Base-by-base conservation (phyloP, 2,113 vertebrate species). In the Anolis carolinensis region DNA sequence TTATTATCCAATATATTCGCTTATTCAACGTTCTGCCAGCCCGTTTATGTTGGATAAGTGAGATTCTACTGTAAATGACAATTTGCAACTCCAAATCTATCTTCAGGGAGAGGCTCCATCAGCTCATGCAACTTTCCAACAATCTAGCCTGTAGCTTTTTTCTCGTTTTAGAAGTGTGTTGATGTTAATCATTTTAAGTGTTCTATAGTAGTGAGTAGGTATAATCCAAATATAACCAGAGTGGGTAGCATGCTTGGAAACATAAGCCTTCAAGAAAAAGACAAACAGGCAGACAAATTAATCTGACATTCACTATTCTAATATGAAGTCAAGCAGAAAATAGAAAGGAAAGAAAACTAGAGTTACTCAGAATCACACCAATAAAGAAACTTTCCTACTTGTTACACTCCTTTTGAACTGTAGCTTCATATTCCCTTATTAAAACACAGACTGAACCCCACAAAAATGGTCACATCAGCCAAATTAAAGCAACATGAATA, bases 181-280 rank as follows among this genome's bases (percentile, higher is more conserved):
- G 67, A 21, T 23, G 5, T 39, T 52, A 71, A 52, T 71, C 52
- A 48, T 52, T 81, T 70, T 82, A 71, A 32, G 52, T 52, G 32
- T 13, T 52, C 67, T 82, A 16, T 70, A 82, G 48, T 25, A 34
- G 30, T 82, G 44, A 10, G 18, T 59, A 52, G n/a, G 48, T 23
- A 30, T 68, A n/a, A 82, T 82, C 63, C 63, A 68, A 81, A n/a
- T 68, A 23, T 81, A 81, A 68, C 39, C 68, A 68, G 75, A n/a
- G 27, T 2, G 32, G 34, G 7, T 39, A 23, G 62, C 2, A 48
- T 67, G 18, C 39, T 71, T 11, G 20, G 30, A 50, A 11, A 39
- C 30, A 52, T 52, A 52, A 23, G 67, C 50, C 70, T 1, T 4
- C 8, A 2, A 20, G 39, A 30, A 8, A 10, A 30, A 34, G 59